Evolutionary conservation across 1,140 invertebrate species (phyloP), one percentile per base, ranked within the genome.

Genomic region (Melipona quadrifasciata): DNA sequence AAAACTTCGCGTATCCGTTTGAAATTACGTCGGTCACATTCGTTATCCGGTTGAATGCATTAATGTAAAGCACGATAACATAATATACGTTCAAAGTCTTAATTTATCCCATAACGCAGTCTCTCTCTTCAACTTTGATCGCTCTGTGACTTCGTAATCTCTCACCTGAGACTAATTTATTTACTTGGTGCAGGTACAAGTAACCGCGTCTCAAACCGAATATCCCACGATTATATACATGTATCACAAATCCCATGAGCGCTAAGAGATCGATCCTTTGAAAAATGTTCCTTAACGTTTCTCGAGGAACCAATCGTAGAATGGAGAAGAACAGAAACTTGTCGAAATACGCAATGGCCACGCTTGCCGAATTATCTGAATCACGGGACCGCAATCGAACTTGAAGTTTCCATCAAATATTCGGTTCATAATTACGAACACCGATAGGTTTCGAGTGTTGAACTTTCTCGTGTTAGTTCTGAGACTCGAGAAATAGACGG

Each of bases 391-490:
- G 17, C 53, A 19, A 3, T 21, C 14, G 34, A 34, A 71, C 24
- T 24, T 21, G 11, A 71, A 58, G 31, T 77, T 70, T 31, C 65
- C 21, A 67, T 78, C 70, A 27, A 57, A 61, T 70, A 61, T 61
- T 70, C 73, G 73, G n/a, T 58, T 53, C 65, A 51, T 71, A 78
- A 83, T 83, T 67, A 78, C 51, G 67, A 70, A 10, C 74, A 65
- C 53, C 34, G 65, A 83, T 58, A 83, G 73, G 55, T 83, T 83
- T 78, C 67, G 55, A 71, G 65, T 78, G 55, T 83, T 83, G 78
- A 75, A 83, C 74, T 83, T 83, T 51, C 12, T 1, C 16, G 39
- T 78, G 61, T 83, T 65, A 39, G 67, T 61, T 64, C 39, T 19
- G 74, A 61, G n/a, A 58, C 53, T 71, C 27, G 64, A 58, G 82